Evolutionary conservation across 2,797 vertebrate genomes (phyloP).

Genomic region (Gambelia wislizenii): DNA sequence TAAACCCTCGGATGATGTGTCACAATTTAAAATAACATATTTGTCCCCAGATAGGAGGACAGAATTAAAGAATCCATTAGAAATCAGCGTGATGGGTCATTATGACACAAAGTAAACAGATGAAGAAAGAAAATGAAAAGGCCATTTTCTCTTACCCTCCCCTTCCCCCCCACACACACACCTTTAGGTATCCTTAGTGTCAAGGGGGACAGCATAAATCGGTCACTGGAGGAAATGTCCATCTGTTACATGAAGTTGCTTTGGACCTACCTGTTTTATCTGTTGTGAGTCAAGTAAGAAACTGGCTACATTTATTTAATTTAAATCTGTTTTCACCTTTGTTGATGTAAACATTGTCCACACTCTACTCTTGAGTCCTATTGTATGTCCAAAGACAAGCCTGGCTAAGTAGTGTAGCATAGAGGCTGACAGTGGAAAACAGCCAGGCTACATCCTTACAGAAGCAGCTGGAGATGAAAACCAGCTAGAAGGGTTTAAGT

Average conservation of each 20-base stretch:
- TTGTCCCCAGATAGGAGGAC: background rate
- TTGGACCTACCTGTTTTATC: constrained; percentile 65
- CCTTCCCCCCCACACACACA: background rate
- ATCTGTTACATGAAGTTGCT: constrained; percentile 45
- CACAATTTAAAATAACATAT: constrained; percentile 34
- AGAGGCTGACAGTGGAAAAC: background rate
- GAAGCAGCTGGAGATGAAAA: constrained; percentile 30
- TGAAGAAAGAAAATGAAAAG: constrained; percentile 42
- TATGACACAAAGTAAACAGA: constrained; percentile 57
- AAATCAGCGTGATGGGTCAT: constrained; percentile 38
- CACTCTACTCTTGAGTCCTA: background rate
- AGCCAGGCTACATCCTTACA: background rate
- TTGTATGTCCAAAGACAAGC: constrained; percentile 8
- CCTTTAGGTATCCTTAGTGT: constrained; percentile 52
- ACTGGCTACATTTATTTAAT: constrained; percentile 41
- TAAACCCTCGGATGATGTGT: background rate
- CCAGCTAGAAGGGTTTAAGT: background rate
- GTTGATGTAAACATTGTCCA: background rate
- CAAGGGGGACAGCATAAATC: constrained; percentile 50
- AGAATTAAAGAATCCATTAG: constrained; percentile 22
- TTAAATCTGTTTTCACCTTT: constrained; percentile 7
- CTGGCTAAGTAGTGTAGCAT: constrained; percentile 3
- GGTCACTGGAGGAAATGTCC: constrained; percentile 51
- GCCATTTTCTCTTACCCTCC: background rate
- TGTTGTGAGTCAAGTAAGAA: constrained; percentile 57